Evolutionary conservation across 1,140 invertebrate species (phyloP), one percentile per base, ranked within the genome.

Genomic region (Diorhabda elongata): DNA sequence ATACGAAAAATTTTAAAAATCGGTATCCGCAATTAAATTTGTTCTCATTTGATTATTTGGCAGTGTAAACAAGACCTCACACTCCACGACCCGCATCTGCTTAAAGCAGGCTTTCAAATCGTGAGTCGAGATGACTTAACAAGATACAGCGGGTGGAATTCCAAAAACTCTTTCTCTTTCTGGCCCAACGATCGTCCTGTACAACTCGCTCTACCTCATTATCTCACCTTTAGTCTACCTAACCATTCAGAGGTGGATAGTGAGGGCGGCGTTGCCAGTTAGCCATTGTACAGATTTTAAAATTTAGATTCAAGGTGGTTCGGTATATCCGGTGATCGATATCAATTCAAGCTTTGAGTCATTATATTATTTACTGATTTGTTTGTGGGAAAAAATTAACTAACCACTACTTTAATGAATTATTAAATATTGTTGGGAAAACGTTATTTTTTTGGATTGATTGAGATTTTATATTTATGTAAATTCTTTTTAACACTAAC

Each of bases 131-230:
- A 79, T 79, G 77, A 79, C 77, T 79, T 79, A 79, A 79, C 77
- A 79, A 79, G 77, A 79, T 79, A 79, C 76, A 71, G 75, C 76
- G 77, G 77, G 77, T 79, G 77, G 77, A 79, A 79, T 79, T 79
- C 77, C 75, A 73, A 44, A 41, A 60, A 58, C 69, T 75, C 76
- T 67, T 57, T 73, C 74, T 69, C 56, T 77, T 75, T 70, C 70
- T 73, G 66, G 77, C 42, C 59, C 69, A 61, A 44, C 57, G 70
- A 42, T 63, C 65, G 42, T 64, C 44, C 59, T 71, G 61, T 71
- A 58, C 69, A 70, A 73, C 66, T 78, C 75, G 77, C 75, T 74
- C 77, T 74, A 77, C 67, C 77, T 79, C 77, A 79, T 79, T 79
- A 79, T 79, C 76, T 77, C 77, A 79, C 77, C 77, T 79, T 52